Conservation (phyloP, 2,797 vertebrate genomes). For the Emydoidea blandingii region DNA sequence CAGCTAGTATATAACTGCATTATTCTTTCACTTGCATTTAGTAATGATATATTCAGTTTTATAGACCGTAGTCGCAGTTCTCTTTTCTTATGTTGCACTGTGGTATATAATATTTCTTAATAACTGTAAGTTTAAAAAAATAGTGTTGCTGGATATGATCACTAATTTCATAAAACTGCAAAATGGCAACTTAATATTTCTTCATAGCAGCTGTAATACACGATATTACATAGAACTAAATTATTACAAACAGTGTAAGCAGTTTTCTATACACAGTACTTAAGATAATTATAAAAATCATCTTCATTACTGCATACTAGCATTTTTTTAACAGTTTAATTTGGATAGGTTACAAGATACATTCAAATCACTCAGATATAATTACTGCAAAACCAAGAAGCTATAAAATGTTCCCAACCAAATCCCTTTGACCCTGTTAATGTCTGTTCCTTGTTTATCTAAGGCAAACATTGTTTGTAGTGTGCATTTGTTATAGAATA, state of each 20-base stretch:
- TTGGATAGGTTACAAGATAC: slow-evolving; percentile 83
- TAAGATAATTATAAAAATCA: slow-evolving; percentile 84
- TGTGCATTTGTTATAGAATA: slow-evolving; percentile 86
- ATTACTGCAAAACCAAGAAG: slow-evolving; percentile 79
- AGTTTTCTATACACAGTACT: slow-evolving; percentile 82
- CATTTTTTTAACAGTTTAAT: slow-evolving; percentile 83
- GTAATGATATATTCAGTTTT: slow-evolving; percentile 69
- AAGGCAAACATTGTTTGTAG: slow-evolving; percentile 83
- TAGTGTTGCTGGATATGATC: slow-evolving; percentile 74
- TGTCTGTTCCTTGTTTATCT: slow-evolving; percentile 83
- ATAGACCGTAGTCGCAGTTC: slow-evolving; percentile 70
- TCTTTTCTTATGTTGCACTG: slow-evolving; percentile 43
- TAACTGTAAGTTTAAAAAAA: slow-evolving; percentile 79
- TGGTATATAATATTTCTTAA: slow-evolving; percentile 68
- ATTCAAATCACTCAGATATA: slow-evolving; percentile 81
- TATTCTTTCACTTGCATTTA: slow-evolving; percentile 66
- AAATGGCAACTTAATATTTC: slow-evolving; percentile 80
- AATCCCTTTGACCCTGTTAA: slow-evolving; percentile 86
- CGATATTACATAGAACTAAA: slow-evolving; percentile 78
- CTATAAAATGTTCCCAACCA: slow-evolving; percentile 80
- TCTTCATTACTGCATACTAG: slow-evolving; percentile 81
- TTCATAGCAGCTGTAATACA: slow-evolving; percentile 78
- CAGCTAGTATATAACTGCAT: slow-evolving; percentile 41
- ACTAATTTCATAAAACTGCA: slow-evolving; percentile 76
- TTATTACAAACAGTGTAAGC: slow-evolving; percentile 80